These are phyloP conservation scores for Orchesella cincta DNA, from an alignment of 1,140 invertebrate species.

Conservation along the genomic window DNA sequence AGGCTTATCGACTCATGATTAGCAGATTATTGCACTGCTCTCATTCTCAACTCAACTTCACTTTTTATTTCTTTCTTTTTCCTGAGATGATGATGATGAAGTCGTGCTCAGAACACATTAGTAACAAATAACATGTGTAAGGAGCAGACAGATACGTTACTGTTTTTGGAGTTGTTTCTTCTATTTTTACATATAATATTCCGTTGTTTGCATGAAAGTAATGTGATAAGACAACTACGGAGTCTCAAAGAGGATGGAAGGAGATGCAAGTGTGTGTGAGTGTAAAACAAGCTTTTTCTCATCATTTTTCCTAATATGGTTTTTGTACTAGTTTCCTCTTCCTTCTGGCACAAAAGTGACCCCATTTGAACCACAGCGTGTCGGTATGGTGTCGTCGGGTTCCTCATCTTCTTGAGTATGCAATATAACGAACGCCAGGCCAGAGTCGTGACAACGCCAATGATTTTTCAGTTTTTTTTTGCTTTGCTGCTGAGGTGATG, in stretches of 20 bases:
- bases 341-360: constrained; percentile 4
- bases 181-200: neutral
- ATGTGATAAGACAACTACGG: neutral
- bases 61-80: too few species aligned
- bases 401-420: neutral
- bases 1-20: too few species aligned
- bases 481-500: neutral
- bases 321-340: constrained; percentile 11
- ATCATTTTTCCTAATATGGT: constrained; percentile 19
- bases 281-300: neutral
- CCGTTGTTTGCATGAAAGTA: neutral
- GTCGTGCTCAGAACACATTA: too few species aligned
- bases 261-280: neutral
- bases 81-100: too few species aligned
- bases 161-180: too few species aligned
- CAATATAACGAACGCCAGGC: neutral
- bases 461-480: neutral
- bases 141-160: too few species aligned
- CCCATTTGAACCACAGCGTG: neutral
- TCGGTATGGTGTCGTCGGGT: neutral
- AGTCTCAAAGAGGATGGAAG: neutral
- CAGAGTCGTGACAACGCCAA: too few species aligned
- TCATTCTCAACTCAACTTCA: too few species aligned
- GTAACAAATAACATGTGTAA: too few species aligned
- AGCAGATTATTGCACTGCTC: too few species aligned